Evolutionary conservation across 2,888 invertebrate species (phyloP), one percentile per base, ranked within the genome.

Genomic region (Camponotus fellah): DNA sequence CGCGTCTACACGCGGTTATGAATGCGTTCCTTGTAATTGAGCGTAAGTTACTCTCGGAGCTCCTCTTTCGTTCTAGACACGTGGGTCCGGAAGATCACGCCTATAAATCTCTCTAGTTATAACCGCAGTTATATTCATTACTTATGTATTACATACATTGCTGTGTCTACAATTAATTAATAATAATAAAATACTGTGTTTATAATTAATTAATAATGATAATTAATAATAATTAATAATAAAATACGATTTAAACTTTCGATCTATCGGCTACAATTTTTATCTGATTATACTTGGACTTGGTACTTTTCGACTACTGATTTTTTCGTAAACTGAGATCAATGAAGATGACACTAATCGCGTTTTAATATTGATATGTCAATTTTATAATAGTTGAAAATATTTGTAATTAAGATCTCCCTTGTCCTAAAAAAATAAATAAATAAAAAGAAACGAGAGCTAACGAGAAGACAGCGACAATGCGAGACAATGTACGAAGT

Each of bases 11-110:
- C 83, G 87, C 91, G 91, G 88, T 88, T 89, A 90, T 90, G 91
- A 92, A 91, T 90, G 89, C 91, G 88, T 86, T 87, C 90, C 89
- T 87, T 88, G 88, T 91, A 90, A 92, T 92, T 90, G 85, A 80
- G 83, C 84, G 46, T 77, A 80, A 82, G 80, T 84, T 88, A 82
- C 82, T 53, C 53, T 84, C 82, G 76, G 83, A 75, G 79, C 82
- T 84, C 82, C 68, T 83, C 72, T 85, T 83, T 26, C 77, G 72
- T 72, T 82, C 76, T 72, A 75, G 81, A 89, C 86, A 83, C 84
- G 90, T 84, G 76, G 82, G 34, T 49, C 81, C 60, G 58, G 66
- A 53, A 43, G 77, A 68, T 26, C 6, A 14, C 3, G 75, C 17
- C 21, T 9, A 46, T 64, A 66, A 66, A 76, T 49, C 68, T 60